Percentiles rank a stretch among this genome's conserved stretches.
Evolutionary conservation across 2,113 vertebrate species (phyloP).

Genomic region (Atractosteus spatula): DNA sequence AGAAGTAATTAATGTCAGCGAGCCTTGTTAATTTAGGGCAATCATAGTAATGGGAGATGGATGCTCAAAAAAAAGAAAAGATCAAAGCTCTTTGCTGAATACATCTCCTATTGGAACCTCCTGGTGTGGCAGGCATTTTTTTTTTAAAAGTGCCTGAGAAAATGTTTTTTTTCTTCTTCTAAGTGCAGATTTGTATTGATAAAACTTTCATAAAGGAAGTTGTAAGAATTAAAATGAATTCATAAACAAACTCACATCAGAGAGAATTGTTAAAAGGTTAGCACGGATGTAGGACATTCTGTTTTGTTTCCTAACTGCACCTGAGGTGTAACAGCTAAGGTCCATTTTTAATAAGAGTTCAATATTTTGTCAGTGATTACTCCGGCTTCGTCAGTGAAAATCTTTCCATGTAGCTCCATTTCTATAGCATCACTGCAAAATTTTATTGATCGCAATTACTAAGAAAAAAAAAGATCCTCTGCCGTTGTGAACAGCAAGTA

Average conservation of each 20-base stretch:
- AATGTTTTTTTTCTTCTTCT: slow-evolving; percentile 9
- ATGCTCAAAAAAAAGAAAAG: slow-evolving; percentile 52
- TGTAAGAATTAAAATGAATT: slow-evolving; percentile 15
- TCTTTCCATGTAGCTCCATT: no score
- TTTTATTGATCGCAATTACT: no score
- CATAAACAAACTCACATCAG: not conserved
- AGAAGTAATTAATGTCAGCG: slow-evolving; percentile 48
- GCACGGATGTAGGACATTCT: no score
- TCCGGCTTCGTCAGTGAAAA: no score
- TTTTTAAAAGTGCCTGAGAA: slow-evolving; percentile 14
- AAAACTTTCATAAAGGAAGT: slow-evolving; percentile 13
- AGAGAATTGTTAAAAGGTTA: no score
- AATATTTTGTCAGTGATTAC: no score
- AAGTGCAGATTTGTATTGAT: slow-evolving; percentile 46
- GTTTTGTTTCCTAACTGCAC: no score
- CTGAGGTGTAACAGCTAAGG: no score
- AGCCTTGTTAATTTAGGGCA: slow-evolving; percentile 61
- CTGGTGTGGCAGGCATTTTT: slow-evolving; percentile 15
- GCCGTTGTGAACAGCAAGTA: no score
- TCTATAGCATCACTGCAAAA: no score
- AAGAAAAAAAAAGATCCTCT: no score
- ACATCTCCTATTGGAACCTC: slow-evolving; percentile 44
- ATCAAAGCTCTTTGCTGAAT: slow-evolving; percentile 55
- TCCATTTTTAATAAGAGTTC: no score
- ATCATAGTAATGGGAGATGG: slow-evolving; percentile 65